Evolutionary conservation across 1,140 invertebrate genomes (phyloP).

Genomic region (Eumeta japonica): DNA sequence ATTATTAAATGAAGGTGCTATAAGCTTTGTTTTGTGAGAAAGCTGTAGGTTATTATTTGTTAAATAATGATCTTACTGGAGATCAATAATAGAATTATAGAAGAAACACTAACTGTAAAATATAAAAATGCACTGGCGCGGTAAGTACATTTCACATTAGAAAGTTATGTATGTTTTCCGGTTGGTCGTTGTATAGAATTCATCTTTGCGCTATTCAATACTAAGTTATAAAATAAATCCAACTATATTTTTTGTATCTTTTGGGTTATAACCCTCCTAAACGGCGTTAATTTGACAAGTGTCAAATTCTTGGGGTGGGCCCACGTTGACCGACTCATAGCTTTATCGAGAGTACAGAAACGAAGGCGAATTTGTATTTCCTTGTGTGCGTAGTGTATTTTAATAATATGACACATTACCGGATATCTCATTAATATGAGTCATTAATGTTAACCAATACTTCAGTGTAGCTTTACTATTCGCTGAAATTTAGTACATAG

Average conservation of each 20-base stretch:
- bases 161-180: too few relatives aligned
- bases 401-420: slow-evolving; percentile 33
- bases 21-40: slow-evolving; percentile 56
- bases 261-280: slow-evolving; percentile 38
- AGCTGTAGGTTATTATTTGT: slow-evolving; percentile 54
- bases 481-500: too few relatives aligned
- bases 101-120: slow-evolving; percentile 92
- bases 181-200: too few relatives aligned
- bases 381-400: slow-evolving; percentile 19
- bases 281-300: slow-evolving; percentile 39
- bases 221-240: too few relatives aligned
- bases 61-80: slow-evolving; percentile 95
- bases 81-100: slow-evolving; percentile 97
- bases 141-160: slow-evolving; percentile 70
- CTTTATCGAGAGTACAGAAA: too few relatives aligned
- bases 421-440: slow-evolving; percentile 40
- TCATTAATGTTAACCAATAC: too few relatives aligned
- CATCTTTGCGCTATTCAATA: too few relatives aligned
- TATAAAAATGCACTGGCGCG: slow-evolving; percentile 92
- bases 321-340: slow-evolving; percentile 40
- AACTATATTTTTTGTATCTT: too few relatives aligned
- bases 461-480: too few relatives aligned
- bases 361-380: slow-evolving; percentile 22
- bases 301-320: slow-evolving; percentile 51
- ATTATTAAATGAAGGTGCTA: slow-evolving; percentile 56